These are phyloP conservation scores for Charanyca ferruginea DNA, from an alignment of 2,888 invertebrate species.

Conservation along the genomic window DNA sequence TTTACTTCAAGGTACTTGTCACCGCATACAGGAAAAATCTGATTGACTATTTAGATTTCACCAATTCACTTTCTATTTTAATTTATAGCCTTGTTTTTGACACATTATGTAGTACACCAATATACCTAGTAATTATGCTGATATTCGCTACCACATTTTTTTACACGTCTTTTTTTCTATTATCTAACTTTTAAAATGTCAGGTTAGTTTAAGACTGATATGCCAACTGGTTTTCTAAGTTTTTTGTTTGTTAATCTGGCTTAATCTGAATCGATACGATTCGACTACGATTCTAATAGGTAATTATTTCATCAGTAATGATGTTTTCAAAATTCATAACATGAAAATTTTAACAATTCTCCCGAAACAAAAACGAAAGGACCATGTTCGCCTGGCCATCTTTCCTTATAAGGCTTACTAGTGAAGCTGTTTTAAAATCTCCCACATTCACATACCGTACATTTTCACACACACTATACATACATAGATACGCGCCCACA, in stretches of 20 bases:
- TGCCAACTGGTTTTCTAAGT: background rate
- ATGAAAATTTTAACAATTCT: too few species aligned
- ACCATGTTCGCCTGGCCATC: background rate
- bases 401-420: background rate
- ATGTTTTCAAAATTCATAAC: too few species aligned
- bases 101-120: conserved; percentile 15
- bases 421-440: conserved; percentile 10
- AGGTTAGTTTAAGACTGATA: background rate
- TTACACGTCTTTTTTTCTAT: background rate
- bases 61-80: conserved; percentile 45
- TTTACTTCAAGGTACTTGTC: background rate
- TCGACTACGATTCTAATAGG: too few species aligned
- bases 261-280: too few species aligned
- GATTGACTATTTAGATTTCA: conserved; percentile 13
- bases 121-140: conserved; percentile 23
- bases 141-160: background rate
- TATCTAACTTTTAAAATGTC: background rate
- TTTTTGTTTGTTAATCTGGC: too few species aligned
- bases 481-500: conserved; percentile 59
- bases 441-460: conserved; percentile 27
- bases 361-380: too few species aligned
- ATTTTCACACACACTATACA: conserved; percentile 54
- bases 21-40: background rate
- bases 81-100: conserved; percentile 53
- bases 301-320: too few species aligned